phyloP scores from a whole-genome alignment of 2,797 vertebrate genomes.

The Pelochelys cantorii region DNA sequence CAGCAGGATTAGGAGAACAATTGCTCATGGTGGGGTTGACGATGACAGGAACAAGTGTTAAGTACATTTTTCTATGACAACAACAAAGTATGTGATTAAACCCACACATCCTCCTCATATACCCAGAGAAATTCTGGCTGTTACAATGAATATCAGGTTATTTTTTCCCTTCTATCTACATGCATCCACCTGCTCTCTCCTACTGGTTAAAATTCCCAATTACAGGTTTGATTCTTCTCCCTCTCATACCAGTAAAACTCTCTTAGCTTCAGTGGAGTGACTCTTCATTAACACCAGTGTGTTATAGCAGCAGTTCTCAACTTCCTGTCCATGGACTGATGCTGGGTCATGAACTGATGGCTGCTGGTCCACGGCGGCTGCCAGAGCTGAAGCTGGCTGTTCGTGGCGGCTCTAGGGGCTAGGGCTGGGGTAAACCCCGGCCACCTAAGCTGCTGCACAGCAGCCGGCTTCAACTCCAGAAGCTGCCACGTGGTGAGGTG shows the following conservation, averaged over 20 bases:
- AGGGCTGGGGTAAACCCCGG: too few relatives aligned
- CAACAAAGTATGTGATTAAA: background rate
- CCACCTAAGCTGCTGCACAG: too few relatives aligned
- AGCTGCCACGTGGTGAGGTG: too few relatives aligned
- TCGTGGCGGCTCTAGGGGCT: too few relatives aligned
- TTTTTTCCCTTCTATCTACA: background rate
- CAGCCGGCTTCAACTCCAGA: too few relatives aligned
- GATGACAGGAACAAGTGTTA: background rate
- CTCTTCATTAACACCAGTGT: background rate
- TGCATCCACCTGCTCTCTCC: background rate
- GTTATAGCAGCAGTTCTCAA: too few relatives aligned
- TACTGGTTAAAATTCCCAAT: background rate
- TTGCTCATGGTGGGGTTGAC: background rate
- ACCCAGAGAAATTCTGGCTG: conserved; percentile 33
- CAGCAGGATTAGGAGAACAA: background rate
- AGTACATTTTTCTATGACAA: background rate
- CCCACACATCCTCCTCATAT: conserved; percentile 11
- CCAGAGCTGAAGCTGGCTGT: too few relatives aligned
- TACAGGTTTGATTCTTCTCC: background rate
- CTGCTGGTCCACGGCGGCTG: too few relatives aligned
- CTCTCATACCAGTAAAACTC: background rate
- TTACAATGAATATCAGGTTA: background rate
- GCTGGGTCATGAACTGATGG: too few relatives aligned
- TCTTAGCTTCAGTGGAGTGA: background rate
- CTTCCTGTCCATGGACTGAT: too few relatives aligned